Evolutionary conservation across 1,140 invertebrate genomes (phyloP), one percentile per base, ranked within the genome.

Genomic region (Drosophila dunni): DNA sequence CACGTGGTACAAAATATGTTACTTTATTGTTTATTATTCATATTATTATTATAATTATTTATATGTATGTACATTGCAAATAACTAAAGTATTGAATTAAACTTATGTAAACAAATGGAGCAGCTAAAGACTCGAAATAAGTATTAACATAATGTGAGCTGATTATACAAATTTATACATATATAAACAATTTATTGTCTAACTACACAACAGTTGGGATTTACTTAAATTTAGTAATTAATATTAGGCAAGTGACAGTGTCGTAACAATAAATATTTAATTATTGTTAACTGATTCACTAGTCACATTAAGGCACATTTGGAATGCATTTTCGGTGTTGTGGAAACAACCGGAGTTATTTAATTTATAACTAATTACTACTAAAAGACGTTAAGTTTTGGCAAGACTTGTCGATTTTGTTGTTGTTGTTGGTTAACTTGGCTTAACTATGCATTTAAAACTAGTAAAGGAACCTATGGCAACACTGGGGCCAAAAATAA

Each of bases 381-480:
- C 11, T 15, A 44, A 80, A 74, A 66, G 42, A 44, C 40, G 63
- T 80, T 83, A 83, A 84, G 84, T 82, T 84, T 84, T 91, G 90
- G 90, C 85, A 91, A 91, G 90, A 91, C 90, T 84, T 76, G 48
- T 90, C 60, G 90, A 91, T 91, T 91, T 78, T 91, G 90, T 91
- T 91, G 89, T 80, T 78, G 56, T 67, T 63, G 75, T 75, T 82
- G 70, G 60, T 72, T 71, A 69, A 56, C 15, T 56, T 57, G 40
- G 61, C 15, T 56, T 57, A 48, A 60, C 29, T 66, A 65, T 15
- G 33, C 56, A 73, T 69, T 69, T 69, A 78, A 50, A 29, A 40
- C 53, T 56, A 89, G 24, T 29, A 74, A 90, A 88, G 84, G 84
- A 88, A 88, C 84, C 84, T 71, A 88, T 75, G 68, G 62, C 63